Evolutionary conservation across 1,140 invertebrate species (phyloP).

Genomic region (Propsilocerus akamusi): DNA sequence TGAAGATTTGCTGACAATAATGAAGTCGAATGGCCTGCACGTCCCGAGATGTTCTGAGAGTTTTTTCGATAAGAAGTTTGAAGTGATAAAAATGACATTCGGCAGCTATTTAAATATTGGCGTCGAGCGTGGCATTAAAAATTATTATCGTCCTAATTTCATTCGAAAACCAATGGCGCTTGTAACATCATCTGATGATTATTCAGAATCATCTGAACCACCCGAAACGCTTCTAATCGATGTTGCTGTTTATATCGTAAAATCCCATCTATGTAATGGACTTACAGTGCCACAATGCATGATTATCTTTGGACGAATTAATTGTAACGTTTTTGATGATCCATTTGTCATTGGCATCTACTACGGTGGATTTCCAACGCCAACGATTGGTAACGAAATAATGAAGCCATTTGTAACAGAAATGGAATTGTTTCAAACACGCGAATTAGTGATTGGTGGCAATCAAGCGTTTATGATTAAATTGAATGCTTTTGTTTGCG

Average conservation of each 20-base stretch:
- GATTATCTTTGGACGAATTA: conserved; percentile 3
- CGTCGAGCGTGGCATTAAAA: background rate
- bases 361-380: background rate
- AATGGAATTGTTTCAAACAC: background rate
- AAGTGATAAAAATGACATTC: background rate
- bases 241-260: background rate
- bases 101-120: background rate
- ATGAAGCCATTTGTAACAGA: conserved; percentile 5
- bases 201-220: background rate
- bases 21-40: background rate
- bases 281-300: conserved; percentile 2
- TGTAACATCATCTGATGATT: background rate
- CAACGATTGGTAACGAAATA: conserved; percentile 6
- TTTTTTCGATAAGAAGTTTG: conserved; percentile 1
- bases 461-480: background rate
- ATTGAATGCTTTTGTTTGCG: conserved; percentile 1
- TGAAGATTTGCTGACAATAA: background rate
- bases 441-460: background rate
- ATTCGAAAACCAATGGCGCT: background rate
- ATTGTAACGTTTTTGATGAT: background rate
- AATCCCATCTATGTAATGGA: background rate
- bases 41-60: background rate
- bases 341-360: conserved; percentile 5
- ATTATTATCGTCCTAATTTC: background rate
- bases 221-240: background rate